Conservation (phyloP, 2,113 vertebrate genomes). For the Antennarius striatus region DNA sequence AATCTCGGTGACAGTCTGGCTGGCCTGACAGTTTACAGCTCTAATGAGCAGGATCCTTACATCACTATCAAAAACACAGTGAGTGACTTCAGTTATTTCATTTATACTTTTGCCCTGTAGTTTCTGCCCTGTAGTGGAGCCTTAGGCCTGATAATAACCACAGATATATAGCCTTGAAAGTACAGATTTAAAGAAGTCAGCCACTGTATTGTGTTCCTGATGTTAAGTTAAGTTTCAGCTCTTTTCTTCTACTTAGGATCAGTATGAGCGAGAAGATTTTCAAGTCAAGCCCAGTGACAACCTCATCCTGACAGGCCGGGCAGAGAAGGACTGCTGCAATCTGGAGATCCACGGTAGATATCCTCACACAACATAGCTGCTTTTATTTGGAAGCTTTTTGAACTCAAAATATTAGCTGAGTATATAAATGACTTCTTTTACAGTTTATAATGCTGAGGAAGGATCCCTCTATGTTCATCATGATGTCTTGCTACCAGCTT, state of each 20-base stretch:
- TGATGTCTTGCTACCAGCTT: constrained; percentile 91
- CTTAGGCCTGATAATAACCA: neutral
- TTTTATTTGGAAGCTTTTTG: no score
- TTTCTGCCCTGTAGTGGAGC: neutral
- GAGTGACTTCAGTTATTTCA: constrained; percentile 46
- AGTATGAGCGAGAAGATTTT: constrained; percentile 95
- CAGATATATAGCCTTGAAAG: neutral
- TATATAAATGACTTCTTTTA: constrained; percentile 22
- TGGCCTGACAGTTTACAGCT: constrained; percentile 88
- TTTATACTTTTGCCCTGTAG: neutral
- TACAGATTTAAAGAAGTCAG: neutral
- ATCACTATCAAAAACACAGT: constrained; percentile 95
- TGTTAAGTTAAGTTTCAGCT: neutral
- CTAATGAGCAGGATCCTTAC: constrained; percentile 92
- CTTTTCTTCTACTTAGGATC: constrained; percentile 81
- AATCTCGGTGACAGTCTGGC: constrained; percentile 91
- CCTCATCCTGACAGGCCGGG: constrained; percentile 88
- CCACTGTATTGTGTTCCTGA: neutral
- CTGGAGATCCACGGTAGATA: constrained; percentile 89
- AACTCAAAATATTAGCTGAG: neutral
- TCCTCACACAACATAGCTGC: no score
- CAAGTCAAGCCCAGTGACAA: constrained; percentile 91
- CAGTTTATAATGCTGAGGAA: constrained; percentile 95
- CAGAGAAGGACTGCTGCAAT: constrained; percentile 92
- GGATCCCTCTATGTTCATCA: constrained; percentile 95